Evolutionary conservation across 2,113 vertebrate species (phyloP), one percentile per base, ranked within the genome.

Genomic region (Cygnus buccinator): DNA sequence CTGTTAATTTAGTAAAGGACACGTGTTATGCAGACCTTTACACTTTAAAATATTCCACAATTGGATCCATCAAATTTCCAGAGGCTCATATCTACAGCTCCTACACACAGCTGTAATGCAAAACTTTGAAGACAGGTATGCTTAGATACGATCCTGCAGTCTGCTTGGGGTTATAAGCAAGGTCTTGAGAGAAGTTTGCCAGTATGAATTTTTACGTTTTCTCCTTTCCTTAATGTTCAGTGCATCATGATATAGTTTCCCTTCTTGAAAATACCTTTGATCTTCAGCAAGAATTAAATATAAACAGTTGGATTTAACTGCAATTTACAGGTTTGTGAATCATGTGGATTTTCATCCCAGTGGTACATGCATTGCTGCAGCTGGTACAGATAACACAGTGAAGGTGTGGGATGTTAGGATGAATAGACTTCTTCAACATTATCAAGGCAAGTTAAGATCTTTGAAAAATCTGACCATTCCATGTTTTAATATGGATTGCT

Each of bases 351-450:
- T 99, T 90, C 99, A 99, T 81, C 99, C 99, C 41, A 99, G 98
- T 18, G 99, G 99, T 8, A 99, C 98, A 0, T 99, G 99, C 90
- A 98, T 99, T 8, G 99, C 99, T 7, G 98, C 98, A 0, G 99
- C 98, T 2, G 90, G 99, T 19, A 98, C 99, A 44, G 99, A 99
- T 97, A 98, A 98, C 97, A 99, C 99, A 0, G 99, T 99, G 44
- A 99, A 99, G 93, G 97, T 99, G 62, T 99, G 99, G 99, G 99
- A 99, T 22, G 97, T 99, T 90, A 98, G 99, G 92, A 99, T 98
- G 46, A 98, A 99, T 71, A 99, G 99, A 72, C 99, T 99, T 61
- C 96, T 99, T 10, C 99, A 99, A 57, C 99, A 99, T 79, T 99
- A 99, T 76, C 99, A 99, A 97, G 96, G 99, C 99, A 98, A 98